Base-by-base conservation (phyloP, 2,797 vertebrate species). In the Vireo griseus region DNA sequence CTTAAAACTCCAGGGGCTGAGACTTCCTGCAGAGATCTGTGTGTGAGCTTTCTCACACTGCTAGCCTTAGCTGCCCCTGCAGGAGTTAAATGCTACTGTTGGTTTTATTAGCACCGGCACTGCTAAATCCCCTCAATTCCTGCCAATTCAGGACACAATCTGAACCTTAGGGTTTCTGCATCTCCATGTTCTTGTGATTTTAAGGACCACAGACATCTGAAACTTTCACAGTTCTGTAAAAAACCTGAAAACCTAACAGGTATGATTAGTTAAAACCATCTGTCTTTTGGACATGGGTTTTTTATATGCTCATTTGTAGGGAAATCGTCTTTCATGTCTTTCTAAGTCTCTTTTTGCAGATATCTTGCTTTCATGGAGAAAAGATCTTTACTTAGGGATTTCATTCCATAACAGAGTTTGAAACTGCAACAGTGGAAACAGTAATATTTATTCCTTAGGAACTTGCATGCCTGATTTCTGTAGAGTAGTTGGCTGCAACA, bases 181-280 rank as follows among this genome's bases (percentile, higher is more conserved):
- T 72, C 24, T 75, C 19, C 1, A 0, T 37, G 4, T 9, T 81
- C 6, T 25, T 73, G 12, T 31, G 85, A 31, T 69, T 91, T 79
- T 51, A 21, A 79, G 40, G 17, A 67, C 6, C 18, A 47, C 8
- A 80, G 28, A 9, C 1, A 40, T 22, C 4, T 61, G 50, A 54
- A 61, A 22, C 7, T 45, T 63, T 22, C 9, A 26, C 10, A 17
- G 1, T 8, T 68, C 26, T 61, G 26, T 10, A 6, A 48, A 82
- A 57, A 17, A 3, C 5, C 17, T 4, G 1, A 20, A 37, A 67
- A 2, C 4, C 17, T 37, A 45, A 12, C 8, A 55, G 8, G 5
- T 31, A 29, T 22, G 8, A 33, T 17, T 45, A 55, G 17, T 52
- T 74, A 61, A 59, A 87, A 9, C 5, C 4, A 12, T 3, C 16